phyloP scores from a whole-genome alignment of 2,797 vertebrate species.

The Columba guinea region DNA sequence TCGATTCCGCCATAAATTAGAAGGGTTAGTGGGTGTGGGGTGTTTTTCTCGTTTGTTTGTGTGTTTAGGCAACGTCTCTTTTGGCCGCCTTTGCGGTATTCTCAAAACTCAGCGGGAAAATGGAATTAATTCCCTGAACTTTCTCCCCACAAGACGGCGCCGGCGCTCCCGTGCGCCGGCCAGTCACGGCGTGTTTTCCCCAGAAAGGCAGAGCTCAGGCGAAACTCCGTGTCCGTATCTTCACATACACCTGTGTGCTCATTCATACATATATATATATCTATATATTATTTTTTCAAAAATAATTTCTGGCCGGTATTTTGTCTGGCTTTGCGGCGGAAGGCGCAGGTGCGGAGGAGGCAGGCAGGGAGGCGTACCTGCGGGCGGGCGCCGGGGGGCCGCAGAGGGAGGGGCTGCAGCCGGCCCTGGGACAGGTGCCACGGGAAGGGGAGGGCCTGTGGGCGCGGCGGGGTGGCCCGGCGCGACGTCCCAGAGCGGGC shows the following conservation, averaged over 20 bases:
- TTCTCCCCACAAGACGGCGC: background rate
- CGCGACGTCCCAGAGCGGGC: background rate
- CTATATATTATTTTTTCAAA: too few species aligned
- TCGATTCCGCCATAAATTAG: accelerated
- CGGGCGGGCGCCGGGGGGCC: background rate
- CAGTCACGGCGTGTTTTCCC: background rate
- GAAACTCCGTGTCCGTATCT: background rate
- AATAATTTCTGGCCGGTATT: background rate
- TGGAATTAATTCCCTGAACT: background rate
- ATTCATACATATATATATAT: background rate
- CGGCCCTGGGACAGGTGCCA: constrained; percentile 10
- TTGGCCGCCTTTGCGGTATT: background rate
- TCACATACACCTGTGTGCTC: background rate
- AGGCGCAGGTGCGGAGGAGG: background rate
- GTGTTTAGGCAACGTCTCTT: background rate
- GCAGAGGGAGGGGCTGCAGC: background rate
- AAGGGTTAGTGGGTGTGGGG: too few species aligned
- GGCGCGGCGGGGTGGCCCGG: background rate
- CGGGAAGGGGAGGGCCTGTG: constrained; percentile 50
- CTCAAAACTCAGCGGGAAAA: background rate
- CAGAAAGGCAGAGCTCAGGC: background rate
- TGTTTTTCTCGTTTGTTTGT: too few species aligned
- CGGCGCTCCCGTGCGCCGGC: background rate
- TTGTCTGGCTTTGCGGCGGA: too few species aligned
- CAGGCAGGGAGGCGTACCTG: background rate